These are phyloP conservation scores for Didymodactylos carnosus DNA, from an alignment of 2,888 invertebrate species.

Conservation along the genomic window DNA sequence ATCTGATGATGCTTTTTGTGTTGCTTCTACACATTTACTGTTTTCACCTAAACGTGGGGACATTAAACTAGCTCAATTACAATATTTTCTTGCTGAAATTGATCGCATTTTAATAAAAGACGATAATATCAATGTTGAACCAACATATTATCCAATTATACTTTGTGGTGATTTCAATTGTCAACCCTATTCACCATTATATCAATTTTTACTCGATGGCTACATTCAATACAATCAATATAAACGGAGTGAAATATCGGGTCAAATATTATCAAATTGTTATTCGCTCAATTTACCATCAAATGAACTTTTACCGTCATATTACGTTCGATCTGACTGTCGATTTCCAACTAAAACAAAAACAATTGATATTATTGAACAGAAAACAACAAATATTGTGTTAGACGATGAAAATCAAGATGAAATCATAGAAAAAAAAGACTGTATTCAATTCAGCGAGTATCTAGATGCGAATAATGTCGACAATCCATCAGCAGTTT, in stretches of 20 bases:
- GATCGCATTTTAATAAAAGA: conserved; percentile 44
- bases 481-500: too few relatives aligned
- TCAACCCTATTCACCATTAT: conserved; percentile 22
- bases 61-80: conserved; percentile 66
- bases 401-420: too few relatives aligned
- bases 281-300: neutral
- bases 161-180: conserved; percentile 83
- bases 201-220: neutral
- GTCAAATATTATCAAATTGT: neutral
- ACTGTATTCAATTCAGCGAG: too few relatives aligned
- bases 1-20: conserved; percentile 38
- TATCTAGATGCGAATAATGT: too few relatives aligned
- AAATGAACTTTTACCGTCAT: neutral
- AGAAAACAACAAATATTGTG: neutral
- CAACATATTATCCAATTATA: conserved; percentile 52
- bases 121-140: neutral
- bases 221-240: neutral
- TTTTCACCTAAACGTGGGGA: conserved; percentile 75
- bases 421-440: too few relatives aligned
- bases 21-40: conserved; percentile 79
- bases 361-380: neutral
- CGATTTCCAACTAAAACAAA: neutral
- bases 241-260: neutral
- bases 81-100: conserved; percentile 61
- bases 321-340: neutral